Evolutionary conservation across 1,140 invertebrate genomes (phyloP), one percentile per base, ranked within the genome.

Genomic region (Proctacanthus coquilletti): DNA sequence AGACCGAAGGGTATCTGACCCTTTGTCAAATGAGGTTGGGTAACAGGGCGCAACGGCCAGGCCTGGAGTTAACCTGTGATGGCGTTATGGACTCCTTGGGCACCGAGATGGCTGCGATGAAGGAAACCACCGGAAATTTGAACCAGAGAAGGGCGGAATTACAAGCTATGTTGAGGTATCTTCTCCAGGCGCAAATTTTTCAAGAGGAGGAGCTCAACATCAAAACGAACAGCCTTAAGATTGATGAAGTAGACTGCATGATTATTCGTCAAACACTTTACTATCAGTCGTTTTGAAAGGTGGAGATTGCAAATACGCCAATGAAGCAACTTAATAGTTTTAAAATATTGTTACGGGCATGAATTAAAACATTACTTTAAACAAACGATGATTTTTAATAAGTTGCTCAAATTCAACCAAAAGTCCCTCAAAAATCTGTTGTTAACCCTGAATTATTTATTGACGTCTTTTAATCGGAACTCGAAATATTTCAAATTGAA

Each of bases 161-260:
- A 3, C 66, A 72, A 38, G 62, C 70, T 27, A 77, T 75, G 0
- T 57, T 84, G 21, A 71, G 82, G 25, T 79, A 78, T 51, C 66
- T 91, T 17, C 55, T 82, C 3, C 77, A 82, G 52, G 79, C 76
- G 2, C 79, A 87, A 61, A 71, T 87, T 20, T 77, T 84, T 45
- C 49, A 89, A 29, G 83, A 88, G 54, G 82, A 87, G 51, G 84
- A 89, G 48, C 83, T 89, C 36, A 82, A 84, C 49, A 66, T 87
- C 3, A 89, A 89, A 64, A 74, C 74, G 36, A 86, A 86, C 49
- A 79, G 83, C 2, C 55, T 92, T 36, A 81, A 85, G 62, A 83
- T 89, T 45, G 86, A 89, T 57, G 84, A 88, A 62, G 83, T 85
- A 1, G 71, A 81, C 39, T 77, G 82, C 47, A 74, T 80, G 71